A percentile compares a stretch with the other conserved stretches of the same genome.
Conservation (phyloP, 2,113 vertebrate genomes). For the Emydocephalus ijimae region DNA sequence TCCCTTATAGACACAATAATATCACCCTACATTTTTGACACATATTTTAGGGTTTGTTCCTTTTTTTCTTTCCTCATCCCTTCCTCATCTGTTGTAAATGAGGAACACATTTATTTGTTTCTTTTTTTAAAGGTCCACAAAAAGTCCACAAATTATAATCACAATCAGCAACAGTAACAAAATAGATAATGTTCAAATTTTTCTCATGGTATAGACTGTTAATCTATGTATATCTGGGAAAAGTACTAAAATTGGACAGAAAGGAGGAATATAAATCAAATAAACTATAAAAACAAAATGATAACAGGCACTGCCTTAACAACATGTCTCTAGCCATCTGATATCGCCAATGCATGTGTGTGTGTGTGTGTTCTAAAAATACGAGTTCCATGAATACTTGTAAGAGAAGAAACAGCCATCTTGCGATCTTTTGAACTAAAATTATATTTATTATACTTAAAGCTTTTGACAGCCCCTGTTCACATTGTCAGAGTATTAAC, state of each 20-base stretch:
- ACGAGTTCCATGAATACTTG: no score
- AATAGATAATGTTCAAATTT: conserved; percentile 18
- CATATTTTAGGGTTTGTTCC: conserved; percentile 25
- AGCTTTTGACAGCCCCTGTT: no score
- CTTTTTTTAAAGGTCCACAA: neutral
- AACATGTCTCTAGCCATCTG: neutral
- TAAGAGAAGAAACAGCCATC: no score
- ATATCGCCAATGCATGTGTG: neutral
- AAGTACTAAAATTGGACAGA: neutral
- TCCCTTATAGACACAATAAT: conserved; percentile 36
- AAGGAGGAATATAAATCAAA: neutral
- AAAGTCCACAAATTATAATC: conserved; percentile 23
- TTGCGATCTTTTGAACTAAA: no score
- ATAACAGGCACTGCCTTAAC: neutral
- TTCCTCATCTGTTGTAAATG: neutral
- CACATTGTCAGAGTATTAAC: no score
- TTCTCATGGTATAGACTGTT: neutral
- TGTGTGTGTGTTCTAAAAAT: no score
- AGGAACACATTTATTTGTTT: neutral
- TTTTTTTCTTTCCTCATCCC: conserved; percentile 11
- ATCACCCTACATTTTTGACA: conserved; percentile 17
- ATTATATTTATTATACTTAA: no score
- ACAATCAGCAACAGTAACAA: conserved; percentile 35
- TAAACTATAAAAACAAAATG: neutral
- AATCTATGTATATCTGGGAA: neutral